Evolutionary conservation across 2,797 vertebrate genomes (phyloP).

Genomic region (Champsocephalus gunnari): DNA sequence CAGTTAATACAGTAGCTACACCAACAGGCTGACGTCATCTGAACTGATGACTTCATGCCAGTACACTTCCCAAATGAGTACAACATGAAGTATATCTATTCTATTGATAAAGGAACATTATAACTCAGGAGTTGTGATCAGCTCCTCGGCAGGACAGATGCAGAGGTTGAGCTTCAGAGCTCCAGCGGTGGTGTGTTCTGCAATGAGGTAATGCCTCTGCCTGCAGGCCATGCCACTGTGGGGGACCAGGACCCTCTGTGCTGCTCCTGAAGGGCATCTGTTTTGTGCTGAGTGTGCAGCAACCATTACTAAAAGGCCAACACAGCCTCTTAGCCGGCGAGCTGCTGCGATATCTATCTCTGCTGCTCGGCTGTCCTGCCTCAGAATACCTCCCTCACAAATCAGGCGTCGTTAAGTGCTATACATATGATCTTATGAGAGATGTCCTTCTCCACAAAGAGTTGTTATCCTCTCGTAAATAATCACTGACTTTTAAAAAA

Average conservation of each 20-base stretch:
- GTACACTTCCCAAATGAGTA: background rate
- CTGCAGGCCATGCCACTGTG: constrained; percentile 36
- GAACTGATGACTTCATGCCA: background rate
- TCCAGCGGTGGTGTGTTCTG: constrained; percentile 24
- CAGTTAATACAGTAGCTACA: background rate
- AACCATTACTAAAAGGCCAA: constrained; percentile 63
- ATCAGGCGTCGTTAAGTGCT: constrained; percentile 36
- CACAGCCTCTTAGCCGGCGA: constrained; percentile 34
- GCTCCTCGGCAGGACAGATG: background rate
- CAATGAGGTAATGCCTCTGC: constrained; percentile 31
- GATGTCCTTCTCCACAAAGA: constrained; percentile 25
- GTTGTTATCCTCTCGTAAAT: background rate
- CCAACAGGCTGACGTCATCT: background rate
- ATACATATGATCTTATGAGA: constrained; percentile 15
- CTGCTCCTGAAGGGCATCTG: constrained; percentile 50
- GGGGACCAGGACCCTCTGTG: constrained; percentile 18
- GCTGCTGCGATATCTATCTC: constrained; percentile 53
- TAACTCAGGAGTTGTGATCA: background rate
- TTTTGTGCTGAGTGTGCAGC: constrained; percentile 67
- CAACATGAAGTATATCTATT: background rate
- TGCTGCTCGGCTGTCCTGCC: constrained; percentile 35
- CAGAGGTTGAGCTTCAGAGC: background rate
- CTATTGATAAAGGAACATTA: background rate
- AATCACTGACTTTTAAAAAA: constrained; percentile 4
- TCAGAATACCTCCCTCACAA: constrained; percentile 50